Conservation (phyloP, 2,797 vertebrate genomes). For the Parotocinclus haroldoi region DNA sequence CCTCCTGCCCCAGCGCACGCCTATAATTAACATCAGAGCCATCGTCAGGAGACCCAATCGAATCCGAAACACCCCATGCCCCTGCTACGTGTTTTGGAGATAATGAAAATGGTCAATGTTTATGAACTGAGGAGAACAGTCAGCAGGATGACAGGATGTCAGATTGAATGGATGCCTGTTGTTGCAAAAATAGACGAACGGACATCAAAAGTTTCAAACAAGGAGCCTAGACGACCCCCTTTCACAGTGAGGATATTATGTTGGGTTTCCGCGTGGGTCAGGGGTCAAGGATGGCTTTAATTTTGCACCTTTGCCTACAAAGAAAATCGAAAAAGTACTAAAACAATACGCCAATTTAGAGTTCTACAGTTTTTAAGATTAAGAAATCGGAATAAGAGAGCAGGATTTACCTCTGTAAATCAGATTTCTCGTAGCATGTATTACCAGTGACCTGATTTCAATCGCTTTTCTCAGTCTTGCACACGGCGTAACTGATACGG, state of each 20-base stretch:
- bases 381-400: too few species aligned
- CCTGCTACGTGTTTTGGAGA: conserved; percentile 11
- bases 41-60: conserved; percentile 1
- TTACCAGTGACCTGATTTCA: too few species aligned
- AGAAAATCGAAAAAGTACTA: too few species aligned
- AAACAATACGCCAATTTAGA: too few species aligned
- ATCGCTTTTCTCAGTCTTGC: too few species aligned
- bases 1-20: conserved; percentile 16
- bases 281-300: conserved; percentile 39
- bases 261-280: conserved; percentile 25
- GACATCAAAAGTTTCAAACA: conserved; percentile 30
- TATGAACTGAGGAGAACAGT: conserved; percentile 8
- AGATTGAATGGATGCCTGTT: conserved; percentile 16
- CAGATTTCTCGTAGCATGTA: too few species aligned
- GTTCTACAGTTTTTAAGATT: too few species aligned
- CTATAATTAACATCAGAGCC: conserved; percentile 16
- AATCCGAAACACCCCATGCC: background rate
- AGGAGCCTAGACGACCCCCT: conserved; percentile 12
- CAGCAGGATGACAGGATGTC: conserved; percentile 26
- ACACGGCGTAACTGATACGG: too few species aligned
- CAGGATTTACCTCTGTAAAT: too few species aligned
- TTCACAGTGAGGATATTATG: conserved; percentile 23
- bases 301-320: conserved; percentile 19
- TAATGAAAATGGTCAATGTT: conserved; percentile 16
- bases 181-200: conserved; percentile 8